Base-by-base conservation (phyloP, 2,888 invertebrate species). In the Oeneis ivallda region DNA sequence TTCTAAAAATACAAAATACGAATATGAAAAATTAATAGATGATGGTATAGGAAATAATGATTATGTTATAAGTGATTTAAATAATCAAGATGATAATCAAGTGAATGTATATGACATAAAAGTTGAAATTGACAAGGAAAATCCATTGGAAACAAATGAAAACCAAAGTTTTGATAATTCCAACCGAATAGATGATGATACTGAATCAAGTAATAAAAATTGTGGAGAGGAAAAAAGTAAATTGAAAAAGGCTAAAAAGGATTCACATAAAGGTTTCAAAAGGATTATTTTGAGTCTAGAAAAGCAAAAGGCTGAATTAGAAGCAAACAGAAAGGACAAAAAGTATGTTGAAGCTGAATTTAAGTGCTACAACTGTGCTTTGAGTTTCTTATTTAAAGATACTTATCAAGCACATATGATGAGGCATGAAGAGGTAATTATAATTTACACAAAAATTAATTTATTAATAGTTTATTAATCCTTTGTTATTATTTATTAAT, bases 351-450 rank as follows among this genome's bases (percentile, higher is more conserved):
- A 87, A 65, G 82, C 90, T 0, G 84, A 86, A 43, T 91, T 84
- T 50, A 92, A 92, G 66, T 92, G 92, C 45, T 83, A 81, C 2
- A 86, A 83, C 39, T 92, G 92, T 72, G 90, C 85, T 0, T 50
- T 86, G 5, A 83, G 84, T 0, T 92, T 91, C 50, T 62, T 90
- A 2, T 90, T 89, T 10, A 91, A 91, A 45, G 91, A 91, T 65
- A 84, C 89, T 0, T 88, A 90, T 70, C 91, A 91, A 54, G 77
- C 87, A 0, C 92, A 92, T 71, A 92, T 91, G 91, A 89, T 92
- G 87, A 75, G 92, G 3, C 92, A 92, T 75, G 92, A 92, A 75
- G 92, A 92, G 83, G 91, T 91, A 72, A 67, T 26, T 26, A 26
- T n/a, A n/a, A n/a, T n/a, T n/a, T n/a, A n/a, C n/a, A n/a, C n/a